These are phyloP conservation scores for Andrena chrysosceles DNA, from an alignment of 2,888 invertebrate genomes.

Conservation along the genomic window DNA sequence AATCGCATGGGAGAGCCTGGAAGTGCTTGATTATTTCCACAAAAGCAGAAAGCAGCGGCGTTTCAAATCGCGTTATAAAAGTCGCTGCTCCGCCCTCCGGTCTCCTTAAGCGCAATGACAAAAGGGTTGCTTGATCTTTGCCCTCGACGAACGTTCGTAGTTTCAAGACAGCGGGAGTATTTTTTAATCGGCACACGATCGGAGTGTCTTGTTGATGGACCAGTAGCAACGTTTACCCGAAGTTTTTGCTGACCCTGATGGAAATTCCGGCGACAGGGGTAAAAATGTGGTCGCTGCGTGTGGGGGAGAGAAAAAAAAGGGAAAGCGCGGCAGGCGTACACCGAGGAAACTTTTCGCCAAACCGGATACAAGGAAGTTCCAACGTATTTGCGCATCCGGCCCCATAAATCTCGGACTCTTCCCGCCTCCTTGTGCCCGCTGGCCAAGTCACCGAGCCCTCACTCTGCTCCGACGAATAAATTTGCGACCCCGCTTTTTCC, in stretches of 20 bases:
- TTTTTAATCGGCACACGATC: neutral
- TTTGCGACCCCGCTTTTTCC: slow-evolving; percentile 64
- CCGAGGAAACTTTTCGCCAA: slow-evolving; percentile 82
- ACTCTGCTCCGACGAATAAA: slow-evolving; percentile 68
- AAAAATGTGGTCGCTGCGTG: slow-evolving; percentile 17
- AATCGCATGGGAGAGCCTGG: slow-evolving; percentile 47
- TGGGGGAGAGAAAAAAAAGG: neutral
- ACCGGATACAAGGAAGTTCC: slow-evolving; percentile 84
- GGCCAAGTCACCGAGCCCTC: slow-evolving; percentile 76
- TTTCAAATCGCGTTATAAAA: slow-evolving; percentile 45
- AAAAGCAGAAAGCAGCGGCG: slow-evolving; percentile 34
- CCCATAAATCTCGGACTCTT: slow-evolving; percentile 80
- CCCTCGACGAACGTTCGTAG: neutral
- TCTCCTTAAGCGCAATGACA: neutral
- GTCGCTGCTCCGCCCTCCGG: slow-evolving; percentile 5
- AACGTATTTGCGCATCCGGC: slow-evolving; percentile 85
- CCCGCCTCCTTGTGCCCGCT: slow-evolving; percentile 74
- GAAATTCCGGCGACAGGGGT: slow-evolving; percentile 40
- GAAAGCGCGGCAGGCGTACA: slow-evolving; percentile 55
- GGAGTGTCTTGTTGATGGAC: neutral
- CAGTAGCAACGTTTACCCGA: slow-evolving; percentile 22
- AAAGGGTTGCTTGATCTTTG: slow-evolving; percentile 34
- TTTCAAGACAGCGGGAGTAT: neutral
- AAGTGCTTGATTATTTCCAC: slow-evolving; percentile 58
- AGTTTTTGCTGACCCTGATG: slow-evolving; percentile 51